Conservation (phyloP, 2,888 invertebrate genomes). For the Stictocephala bisonia region DNA sequence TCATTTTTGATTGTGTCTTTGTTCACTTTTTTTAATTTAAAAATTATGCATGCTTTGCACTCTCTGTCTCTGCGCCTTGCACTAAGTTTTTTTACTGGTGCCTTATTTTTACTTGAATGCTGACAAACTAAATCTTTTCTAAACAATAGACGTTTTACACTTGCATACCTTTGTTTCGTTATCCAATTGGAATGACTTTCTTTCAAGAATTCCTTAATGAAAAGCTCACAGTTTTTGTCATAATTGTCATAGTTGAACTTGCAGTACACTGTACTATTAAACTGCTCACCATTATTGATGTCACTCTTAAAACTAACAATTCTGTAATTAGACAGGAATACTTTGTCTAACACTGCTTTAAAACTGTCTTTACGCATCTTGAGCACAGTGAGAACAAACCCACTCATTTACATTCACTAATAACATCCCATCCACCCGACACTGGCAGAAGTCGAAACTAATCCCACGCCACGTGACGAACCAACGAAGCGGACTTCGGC, state of each 20-base stretch:
- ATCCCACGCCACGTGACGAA: too few relatives aligned
- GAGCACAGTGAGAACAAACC: not conserved
- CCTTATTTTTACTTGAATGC: conserved; percentile 28
- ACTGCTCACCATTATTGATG: conserved; percentile 4
- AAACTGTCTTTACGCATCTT: conserved; percentile 18
- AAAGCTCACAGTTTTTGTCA: conserved; percentile 19
- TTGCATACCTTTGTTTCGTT: conserved; percentile 20
- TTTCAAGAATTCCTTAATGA: conserved; percentile 25
- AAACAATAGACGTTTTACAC: conserved; percentile 21
- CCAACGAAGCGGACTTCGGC: too few relatives aligned
- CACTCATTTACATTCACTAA: too few relatives aligned
- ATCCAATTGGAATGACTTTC: conserved; percentile 23
- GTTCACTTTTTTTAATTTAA: conserved; percentile 35
- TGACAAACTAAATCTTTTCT: conserved; percentile 34
- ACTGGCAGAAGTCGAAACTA: too few relatives aligned
- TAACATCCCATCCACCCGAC: too few relatives aligned
- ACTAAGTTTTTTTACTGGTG: conserved; percentile 18
- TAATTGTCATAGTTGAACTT: conserved; percentile 35
- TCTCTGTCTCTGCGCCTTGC: conserved; percentile 21
- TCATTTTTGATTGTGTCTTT: conserved; percentile 23
- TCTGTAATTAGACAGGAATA: conserved; percentile 26
- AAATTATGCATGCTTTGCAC: conserved; percentile 31
- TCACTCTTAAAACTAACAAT: conserved; percentile 28
- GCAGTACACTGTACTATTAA: conserved; percentile 26
- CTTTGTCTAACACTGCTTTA: conserved; percentile 25